phyloP scores from a whole-genome alignment of 2,797 vertebrate genomes.

The Hephaestus fuliginosus region DNA sequence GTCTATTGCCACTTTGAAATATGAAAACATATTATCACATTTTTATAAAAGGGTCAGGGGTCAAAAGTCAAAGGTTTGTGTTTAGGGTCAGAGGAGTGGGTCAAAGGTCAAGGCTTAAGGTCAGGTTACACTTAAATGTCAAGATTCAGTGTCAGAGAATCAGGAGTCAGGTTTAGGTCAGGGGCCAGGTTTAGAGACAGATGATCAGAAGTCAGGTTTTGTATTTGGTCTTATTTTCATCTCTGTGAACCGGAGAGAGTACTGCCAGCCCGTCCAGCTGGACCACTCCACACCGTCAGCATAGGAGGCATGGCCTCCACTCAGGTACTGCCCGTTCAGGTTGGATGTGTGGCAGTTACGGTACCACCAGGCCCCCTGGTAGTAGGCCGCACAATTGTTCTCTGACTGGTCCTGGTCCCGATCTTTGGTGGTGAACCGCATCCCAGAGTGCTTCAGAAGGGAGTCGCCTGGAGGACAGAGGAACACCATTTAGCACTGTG shows the following conservation, averaged over 20 bases:
- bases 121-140: neutral
- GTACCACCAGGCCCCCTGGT: conserved; percentile 98
- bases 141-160: neutral
- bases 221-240: conserved; percentile 92
- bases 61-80: no score
- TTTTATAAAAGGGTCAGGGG: neutral
- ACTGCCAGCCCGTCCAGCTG: conserved; percentile 98
- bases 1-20: neutral
- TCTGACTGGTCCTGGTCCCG: conserved; percentile 95
- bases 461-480: conserved; percentile 87
- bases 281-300: conserved; percentile 97
- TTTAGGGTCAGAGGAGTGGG: no score
- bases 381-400: conserved; percentile 96
- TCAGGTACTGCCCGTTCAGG: conserved; percentile 95
- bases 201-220: neutral
- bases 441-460: conserved; percentile 93
- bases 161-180: neutral
- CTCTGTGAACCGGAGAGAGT: conserved; percentile 94
- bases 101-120: neutral
- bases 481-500: neutral
- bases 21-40: neutral
- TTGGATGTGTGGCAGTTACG: conserved; percentile 98
- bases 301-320: conserved; percentile 93
- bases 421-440: conserved; percentile 97
- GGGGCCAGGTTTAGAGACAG: neutral